Evolutionary conservation across 2,113 vertebrate genomes (phyloP), one percentile per base, ranked within the genome.

Genomic region (Osmerus mordax): DNA sequence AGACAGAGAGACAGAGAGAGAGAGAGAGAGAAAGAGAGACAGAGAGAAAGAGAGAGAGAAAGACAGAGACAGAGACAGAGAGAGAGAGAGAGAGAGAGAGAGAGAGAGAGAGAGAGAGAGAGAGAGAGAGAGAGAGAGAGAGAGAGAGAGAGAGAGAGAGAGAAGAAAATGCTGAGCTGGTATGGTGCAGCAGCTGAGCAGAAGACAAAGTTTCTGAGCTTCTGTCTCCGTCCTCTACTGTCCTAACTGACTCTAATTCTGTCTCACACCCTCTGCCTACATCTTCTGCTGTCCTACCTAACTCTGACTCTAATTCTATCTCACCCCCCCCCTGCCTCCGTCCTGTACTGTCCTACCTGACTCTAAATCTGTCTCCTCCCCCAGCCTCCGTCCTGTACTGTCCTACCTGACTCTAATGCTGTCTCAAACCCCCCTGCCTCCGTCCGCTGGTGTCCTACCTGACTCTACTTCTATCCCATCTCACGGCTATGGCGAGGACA

Each of bases 161-260:
- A 71, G 60, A 68, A 65, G 65, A 82, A 86, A 86, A 65, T 5
- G 85, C 88, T 88, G 88, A 86, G 79, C 75, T 83, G 56, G 81
- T 83, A 80, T 78, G 65, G 70, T 75, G 12, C 11, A 68, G 78
- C 77, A 69, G 74, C 69, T 78, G 36, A 79, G 79, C 82, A 73
- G 71, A 77, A 72, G 77, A 19, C 69, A 60, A 83, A 58, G 80
- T 59, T 7, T 79, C 72, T 74, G 72, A 80, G 67, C 68, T 73
- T 68, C 76, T 84, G 36, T 71, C 62, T 32, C 32, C 14, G 11
- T 81, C 79, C 18, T 16, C 13, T 21, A 59, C n/a, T n/a, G 16
- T n/a, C 55, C 21, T 21, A 56, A 52, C 59, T 79, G 12, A 76
- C n/a, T 61, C n/a, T 61, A 23, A 61, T 12, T 13, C 29, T 86